Evolutionary conservation across 2,113 vertebrate species (phyloP), one percentile per base, ranked within the genome.

Genomic region (Hippoglossus stenolepis): DNA sequence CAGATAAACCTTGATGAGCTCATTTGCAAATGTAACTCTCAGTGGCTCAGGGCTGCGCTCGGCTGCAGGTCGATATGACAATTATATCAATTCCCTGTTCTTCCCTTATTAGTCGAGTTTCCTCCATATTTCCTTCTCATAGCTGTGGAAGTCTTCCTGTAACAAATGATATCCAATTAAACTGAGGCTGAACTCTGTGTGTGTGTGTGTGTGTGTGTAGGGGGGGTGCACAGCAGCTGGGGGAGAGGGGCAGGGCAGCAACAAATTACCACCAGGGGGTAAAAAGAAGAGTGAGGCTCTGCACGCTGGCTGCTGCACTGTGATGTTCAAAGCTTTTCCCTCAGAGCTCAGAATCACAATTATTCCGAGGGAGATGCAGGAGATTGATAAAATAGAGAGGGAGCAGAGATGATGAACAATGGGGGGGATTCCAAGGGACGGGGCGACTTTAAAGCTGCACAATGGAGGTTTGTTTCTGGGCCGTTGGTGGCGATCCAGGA

Each of bases 141-240:
- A 40, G 54, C 56, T 60, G 47, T 35, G 64, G 35, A 75, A 71
- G 40, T 63, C 26, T 59, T 74, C 65, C 65, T 75, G 70, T 59
- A 80, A 79, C 60, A 81, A 87, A 87, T 84, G 31, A 90, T 56
- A 57, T 45, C 78, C 78, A 90, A 90, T 92, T 89, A 90, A 85
- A 91, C 23, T 21, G 45, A 70, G 67, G 17, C 57, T 75, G 75
- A 79, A 81, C 67, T 86, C 59, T 26, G 20, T 45, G 49, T 18
- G 18, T 8, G 57, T 26, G 57, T 24, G 23, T 24, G 23, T 24
- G 23, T 24, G 56, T 24, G 56, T 23, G 40, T 18, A 5, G 12
- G 38, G 10, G 63, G 60, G 40, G 14, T 31, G 31, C 7, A 31
- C 31, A 17, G 45, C 12, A 14, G 45, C 15, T 47, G 0, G 45